These are phyloP conservation scores for Brachypalpus laphriformis DNA, from an alignment of 2,888 invertebrate species.

Conservation along the genomic window DNA sequence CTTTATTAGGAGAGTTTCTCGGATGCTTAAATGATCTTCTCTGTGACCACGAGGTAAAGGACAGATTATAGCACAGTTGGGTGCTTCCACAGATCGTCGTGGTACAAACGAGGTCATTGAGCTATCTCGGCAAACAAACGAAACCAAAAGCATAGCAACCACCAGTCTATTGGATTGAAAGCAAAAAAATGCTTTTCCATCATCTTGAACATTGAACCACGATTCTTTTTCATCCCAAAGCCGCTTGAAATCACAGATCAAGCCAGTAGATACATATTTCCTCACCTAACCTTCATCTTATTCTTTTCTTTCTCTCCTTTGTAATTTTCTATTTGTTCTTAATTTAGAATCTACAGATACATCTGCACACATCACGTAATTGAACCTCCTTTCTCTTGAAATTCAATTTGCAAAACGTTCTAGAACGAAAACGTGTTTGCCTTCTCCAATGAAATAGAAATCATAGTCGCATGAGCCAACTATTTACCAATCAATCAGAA, in stretches of 20 bases:
- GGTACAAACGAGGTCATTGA: constrained; percentile 20
- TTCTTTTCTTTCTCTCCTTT: no score
- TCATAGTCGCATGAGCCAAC: not conserved
- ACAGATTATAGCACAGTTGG: no score
- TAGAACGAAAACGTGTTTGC: constrained; percentile 45
- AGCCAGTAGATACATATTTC: not conserved
- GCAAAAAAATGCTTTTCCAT: constrained; percentile 27
- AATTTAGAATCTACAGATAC: not conserved
- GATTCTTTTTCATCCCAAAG: not conserved
- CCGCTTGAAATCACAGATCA: constrained; percentile 15
- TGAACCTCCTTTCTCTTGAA: constrained; percentile 19
- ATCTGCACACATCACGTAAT: not conserved
- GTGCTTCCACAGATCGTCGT: no score
- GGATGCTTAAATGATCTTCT: not conserved
- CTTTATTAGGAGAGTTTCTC: no score
- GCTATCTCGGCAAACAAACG: constrained; percentile 1
- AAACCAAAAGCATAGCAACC: constrained; percentile 6
- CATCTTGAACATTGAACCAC: constrained; percentile 5
- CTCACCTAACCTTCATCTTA: not conserved
- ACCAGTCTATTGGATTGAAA: constrained; percentile 16
- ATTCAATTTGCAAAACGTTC: constrained; percentile 19
- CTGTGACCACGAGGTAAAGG: no score
- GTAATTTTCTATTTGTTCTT: not conserved
- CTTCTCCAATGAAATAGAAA: constrained; percentile 10
- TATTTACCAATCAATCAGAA: constrained; percentile 23